Evolutionary conservation across 1,140 invertebrate species (phyloP), one percentile per base, ranked within the genome.

Genomic region (Drosophila suzukii): DNA sequence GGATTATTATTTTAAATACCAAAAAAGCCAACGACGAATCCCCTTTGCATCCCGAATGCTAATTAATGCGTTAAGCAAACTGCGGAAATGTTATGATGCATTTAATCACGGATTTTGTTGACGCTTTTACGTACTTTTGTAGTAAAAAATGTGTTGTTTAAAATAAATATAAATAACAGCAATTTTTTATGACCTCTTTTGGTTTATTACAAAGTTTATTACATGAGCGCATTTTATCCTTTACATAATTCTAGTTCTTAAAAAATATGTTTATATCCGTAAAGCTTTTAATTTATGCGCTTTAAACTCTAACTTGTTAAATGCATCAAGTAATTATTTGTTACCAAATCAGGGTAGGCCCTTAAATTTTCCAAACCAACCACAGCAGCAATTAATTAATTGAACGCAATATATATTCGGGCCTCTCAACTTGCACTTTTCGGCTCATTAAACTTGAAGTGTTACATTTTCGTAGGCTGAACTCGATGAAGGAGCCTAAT

Each of bases 1-100:
- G 75, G 79, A 86, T 88, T 88, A 86, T 86, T 82, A 88, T 86
- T 76, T 86, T 82, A 79, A 86, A 88, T 83, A 70, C 62, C 78
- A 43, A 56, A 47, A 47, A 75, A 15, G 11, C 27, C 44, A 46
- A 50, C 47, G 24, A 6, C 41, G 0, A 12, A 11, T 10, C 5
- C 3, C 36, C n/a, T 38, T 46, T 20, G 6, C 44, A 53, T 49
- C 72, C 24, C 15, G n/a, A 32, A 51, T 41, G 34, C 43, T 71
- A 50, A 70, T 71, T 57, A 68, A 44, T 30, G 20, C 38, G 50
- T 36, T 13, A 44, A 27, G 20, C 20, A 12, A 53, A 53, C 34
- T 38, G 11, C 17, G 0, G 43, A 24, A 43, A 17, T 53, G 53
- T 41, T 53, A 49, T 38, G 32, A 27, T 34, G 38, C 11, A 56